Evolutionary conservation across 2,113 vertebrate genomes (phyloP).

Genomic region (Ptilonorhynchus violaceus): DNA sequence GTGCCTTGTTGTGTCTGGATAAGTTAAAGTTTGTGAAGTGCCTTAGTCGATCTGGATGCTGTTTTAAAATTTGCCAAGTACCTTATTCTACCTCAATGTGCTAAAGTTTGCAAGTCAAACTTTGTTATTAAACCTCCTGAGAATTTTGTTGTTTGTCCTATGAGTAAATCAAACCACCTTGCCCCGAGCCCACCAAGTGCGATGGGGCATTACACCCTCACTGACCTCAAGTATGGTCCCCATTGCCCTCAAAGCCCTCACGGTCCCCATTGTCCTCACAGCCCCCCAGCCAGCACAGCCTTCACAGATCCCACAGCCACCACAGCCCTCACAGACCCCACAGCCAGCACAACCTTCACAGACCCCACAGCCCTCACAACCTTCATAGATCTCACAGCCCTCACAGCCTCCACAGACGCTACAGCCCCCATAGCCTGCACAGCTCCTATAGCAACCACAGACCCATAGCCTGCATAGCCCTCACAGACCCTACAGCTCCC

Average conservation of each 20-base stretch:
- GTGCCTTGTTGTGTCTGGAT: neutral
- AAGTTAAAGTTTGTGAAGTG: neutral
- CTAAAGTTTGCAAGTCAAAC: neutral
- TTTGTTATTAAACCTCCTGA: neutral
- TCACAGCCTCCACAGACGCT: neutral
- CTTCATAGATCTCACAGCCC: fast-evolving
- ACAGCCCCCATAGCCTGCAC: fast-evolving
- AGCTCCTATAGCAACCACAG: too few relatives aligned
- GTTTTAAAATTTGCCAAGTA: neutral
- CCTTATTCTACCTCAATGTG: neutral
- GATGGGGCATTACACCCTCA: neutral
- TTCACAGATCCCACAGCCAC: too few relatives aligned
- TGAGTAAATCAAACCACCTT: neutral
- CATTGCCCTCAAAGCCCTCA: neutral
- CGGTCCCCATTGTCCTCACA: fast-evolving
- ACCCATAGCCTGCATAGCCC: fast-evolving
- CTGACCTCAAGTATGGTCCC: fast-evolving
- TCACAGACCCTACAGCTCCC: fast-evolving
- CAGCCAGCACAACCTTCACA: neutral
- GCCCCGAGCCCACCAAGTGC: fast-evolving
- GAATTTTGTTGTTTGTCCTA: neutral
- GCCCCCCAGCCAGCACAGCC: neutral
- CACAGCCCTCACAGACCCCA: neutral
- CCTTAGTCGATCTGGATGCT: neutral
- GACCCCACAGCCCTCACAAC: too few relatives aligned